Evolutionary conservation across 2,888 invertebrate species (phyloP), one percentile per base, ranked within the genome.

Genomic region (Pristionchus maxplancki): DNA sequence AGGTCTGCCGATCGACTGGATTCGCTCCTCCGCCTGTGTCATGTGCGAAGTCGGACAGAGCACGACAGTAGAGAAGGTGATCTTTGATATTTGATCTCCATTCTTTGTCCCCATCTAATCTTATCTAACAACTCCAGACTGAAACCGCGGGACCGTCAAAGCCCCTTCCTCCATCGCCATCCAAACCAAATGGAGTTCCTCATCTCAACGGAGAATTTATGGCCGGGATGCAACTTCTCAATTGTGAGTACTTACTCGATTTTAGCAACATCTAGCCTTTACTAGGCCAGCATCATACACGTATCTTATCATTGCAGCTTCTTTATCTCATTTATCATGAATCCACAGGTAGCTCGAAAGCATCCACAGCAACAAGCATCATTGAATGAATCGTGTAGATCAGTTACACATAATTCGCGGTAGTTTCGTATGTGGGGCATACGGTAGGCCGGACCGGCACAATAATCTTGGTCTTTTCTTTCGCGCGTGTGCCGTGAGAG

Each of bases 11-110:
- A 24, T 0, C 15, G 85, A 85, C 44, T 85, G 85, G 85, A 37
- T 34, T 37, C 85, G 40, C 24, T 28, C 34, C 20, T 50, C 28
- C 17, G 44, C n/a, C 1, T 85, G 85, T 85, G 62, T 85, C 48
- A 87, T 87, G 86, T 87, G 86, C 71, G 86, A 87, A 58, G 86
- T 71, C 34, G 86, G 67, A 40, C 71, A 87, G 50, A 85, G 31
- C 13, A 64, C 64, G 1, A 85, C 64, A 40, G 58, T 58, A 24
- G 85, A 64, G 15, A 85, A 44, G 62, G 85, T 85, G 50, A 48
- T 50, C 81, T 82, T 82, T 48, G 37, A 37, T 50, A n/a, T 81
- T 81, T 50, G 28, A 9, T 28, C 24, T 28, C 78, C 44, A 1
- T 1, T 8, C 13, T n/a, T n/a, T n/a, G n/a, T n/a, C n/a, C n/a